Evolutionary conservation across 2,113 vertebrate genomes (phyloP).

Genomic region (Cromileptes altivelis): DNA sequence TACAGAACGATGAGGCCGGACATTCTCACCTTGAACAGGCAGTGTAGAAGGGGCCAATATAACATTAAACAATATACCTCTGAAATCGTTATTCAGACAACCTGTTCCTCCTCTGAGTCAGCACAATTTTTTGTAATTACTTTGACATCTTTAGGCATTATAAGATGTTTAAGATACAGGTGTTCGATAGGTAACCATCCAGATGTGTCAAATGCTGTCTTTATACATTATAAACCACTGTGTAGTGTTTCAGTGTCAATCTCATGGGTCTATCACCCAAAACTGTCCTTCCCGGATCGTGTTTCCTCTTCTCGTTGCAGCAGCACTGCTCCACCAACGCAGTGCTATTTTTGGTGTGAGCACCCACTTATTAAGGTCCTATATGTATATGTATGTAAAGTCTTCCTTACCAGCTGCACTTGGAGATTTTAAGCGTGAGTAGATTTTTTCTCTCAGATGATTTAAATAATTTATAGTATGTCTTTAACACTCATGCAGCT

Average conservation of each 20-base stretch:
- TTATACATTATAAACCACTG: not conserved
- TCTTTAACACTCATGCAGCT: constrained; percentile 12
- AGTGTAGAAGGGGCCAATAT: too few species aligned
- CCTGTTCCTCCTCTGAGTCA: too few species aligned
- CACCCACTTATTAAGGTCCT: constrained; percentile 22
- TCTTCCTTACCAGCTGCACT: not conserved
- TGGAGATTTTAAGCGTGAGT: constrained; percentile 16
- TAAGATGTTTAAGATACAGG: not conserved
- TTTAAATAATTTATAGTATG: constrained; percentile 40
- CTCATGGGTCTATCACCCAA: not conserved
- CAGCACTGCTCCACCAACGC: not conserved
- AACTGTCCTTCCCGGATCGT: not conserved
- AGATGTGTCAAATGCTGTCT: not conserved
- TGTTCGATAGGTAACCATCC: not conserved
- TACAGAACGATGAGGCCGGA: too few species aligned
- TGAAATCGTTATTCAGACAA: too few species aligned
- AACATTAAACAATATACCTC: too few species aligned
- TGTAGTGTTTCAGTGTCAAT: not conserved
- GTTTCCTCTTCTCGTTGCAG: constrained; percentile 17
- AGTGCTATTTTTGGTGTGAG: constrained; percentile 24
- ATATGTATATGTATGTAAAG: not conserved
- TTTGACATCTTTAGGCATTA: not conserved
- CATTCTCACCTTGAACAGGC: too few species aligned
- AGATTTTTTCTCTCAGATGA: constrained; percentile 13
- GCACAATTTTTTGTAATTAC: not conserved